Conservation (phyloP, 2,797 vertebrate species). For the Novumbra hubbsi region DNA sequence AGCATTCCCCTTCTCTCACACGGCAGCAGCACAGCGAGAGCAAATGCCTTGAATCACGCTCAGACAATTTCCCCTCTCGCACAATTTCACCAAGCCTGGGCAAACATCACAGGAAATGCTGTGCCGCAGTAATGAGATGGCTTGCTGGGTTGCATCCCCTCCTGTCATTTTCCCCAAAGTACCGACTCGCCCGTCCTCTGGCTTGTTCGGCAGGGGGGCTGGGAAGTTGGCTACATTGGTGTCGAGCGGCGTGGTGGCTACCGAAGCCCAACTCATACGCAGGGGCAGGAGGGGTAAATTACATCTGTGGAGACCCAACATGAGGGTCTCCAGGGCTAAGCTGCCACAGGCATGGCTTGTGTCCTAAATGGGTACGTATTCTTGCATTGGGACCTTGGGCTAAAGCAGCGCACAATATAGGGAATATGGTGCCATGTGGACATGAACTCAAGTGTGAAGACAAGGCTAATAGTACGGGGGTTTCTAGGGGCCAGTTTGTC, state of each 20-base stretch:
- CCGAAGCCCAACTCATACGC: conserved; percentile 59
- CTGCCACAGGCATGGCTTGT: conserved; percentile 47
- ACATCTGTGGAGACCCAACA: conserved; percentile 61
- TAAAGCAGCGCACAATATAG: background rate
- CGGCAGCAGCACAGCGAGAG: background rate
- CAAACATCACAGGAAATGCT: conserved; percentile 59
- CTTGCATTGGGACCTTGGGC: background rate
- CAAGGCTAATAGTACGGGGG: background rate
- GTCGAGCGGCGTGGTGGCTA: conserved; percentile 12
- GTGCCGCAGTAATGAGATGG: conserved; percentile 63
- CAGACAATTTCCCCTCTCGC: conserved; percentile 43
- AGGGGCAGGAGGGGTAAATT: conserved; percentile 65
- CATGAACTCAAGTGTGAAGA: background rate
- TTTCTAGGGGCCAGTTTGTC: background rate
- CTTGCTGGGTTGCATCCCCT: conserved; percentile 61
- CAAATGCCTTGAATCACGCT: conserved; percentile 37
- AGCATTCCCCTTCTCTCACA: conserved; percentile 15
- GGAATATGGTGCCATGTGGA: background rate
- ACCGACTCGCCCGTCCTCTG: conserved; percentile 50
- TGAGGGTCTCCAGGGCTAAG: conserved; percentile 61
- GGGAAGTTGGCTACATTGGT: conserved; percentile 2
- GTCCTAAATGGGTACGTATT: background rate
- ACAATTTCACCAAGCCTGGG: conserved; percentile 57
- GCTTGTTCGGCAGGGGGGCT: conserved; percentile 51
- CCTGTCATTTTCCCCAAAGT: conserved; percentile 48